These are phyloP conservation scores for Enteromius mattozi DNA, from an alignment of 2,797 vertebrate species.

Conservation along the genomic window DNA sequence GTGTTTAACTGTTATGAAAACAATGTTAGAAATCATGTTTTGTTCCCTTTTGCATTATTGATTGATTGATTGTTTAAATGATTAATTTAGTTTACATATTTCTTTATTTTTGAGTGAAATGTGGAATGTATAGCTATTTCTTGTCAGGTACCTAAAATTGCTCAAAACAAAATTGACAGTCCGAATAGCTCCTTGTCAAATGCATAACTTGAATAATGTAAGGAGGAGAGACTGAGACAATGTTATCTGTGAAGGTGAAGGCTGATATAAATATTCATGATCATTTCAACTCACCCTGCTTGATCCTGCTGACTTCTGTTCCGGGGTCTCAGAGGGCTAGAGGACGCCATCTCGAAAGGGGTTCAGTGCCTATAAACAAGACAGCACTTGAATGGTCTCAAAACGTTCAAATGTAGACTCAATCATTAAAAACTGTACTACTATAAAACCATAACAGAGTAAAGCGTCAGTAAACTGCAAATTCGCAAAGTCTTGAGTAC, in stretches of 20 bases:
- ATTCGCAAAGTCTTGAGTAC: background rate
- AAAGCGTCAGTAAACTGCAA: background rate
- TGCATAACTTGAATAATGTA: background rate
- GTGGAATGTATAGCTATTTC: background rate
- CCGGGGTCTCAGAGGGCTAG: conserved; percentile 68
- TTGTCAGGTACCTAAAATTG: background rate
- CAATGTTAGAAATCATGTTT: background rate
- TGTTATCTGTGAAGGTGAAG: background rate
- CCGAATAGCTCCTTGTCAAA: background rate
- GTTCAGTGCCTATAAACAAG: conserved; percentile 39
- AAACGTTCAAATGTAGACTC: background rate
- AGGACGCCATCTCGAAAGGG: conserved; percentile 69
- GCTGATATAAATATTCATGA: background rate
- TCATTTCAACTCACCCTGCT: conserved; percentile 46
- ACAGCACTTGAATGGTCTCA: background rate
- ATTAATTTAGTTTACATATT: too few relatives aligned
- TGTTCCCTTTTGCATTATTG: background rate
- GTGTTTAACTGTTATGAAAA: background rate
- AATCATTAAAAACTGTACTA: background rate
- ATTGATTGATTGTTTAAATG: background rate
- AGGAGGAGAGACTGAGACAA: background rate
- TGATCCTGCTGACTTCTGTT: conserved; percentile 67
- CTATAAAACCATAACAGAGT: background rate
- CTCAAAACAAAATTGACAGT: background rate
- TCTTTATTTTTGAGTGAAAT: background rate